These are phyloP conservation scores for Aeoliscus strigatus DNA, from an alignment of 2,797 vertebrate species.

Conservation along the genomic window DNA sequence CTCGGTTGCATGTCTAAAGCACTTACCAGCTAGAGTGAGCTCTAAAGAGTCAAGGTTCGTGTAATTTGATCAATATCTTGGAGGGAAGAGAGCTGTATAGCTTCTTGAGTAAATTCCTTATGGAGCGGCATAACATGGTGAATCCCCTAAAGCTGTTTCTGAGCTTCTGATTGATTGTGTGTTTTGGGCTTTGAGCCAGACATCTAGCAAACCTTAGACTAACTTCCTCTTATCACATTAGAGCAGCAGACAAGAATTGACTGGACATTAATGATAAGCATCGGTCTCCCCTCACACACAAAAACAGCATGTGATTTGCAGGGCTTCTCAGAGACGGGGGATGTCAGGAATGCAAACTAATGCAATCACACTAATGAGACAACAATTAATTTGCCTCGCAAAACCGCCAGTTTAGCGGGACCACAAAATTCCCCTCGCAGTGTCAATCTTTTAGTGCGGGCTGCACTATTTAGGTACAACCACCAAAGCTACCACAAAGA, in stretches of 20 bases:
- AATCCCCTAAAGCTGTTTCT: constrained; percentile 40
- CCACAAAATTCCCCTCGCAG: constrained; percentile 11
- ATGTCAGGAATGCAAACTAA: constrained; percentile 65
- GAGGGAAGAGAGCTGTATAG: constrained; percentile 11
- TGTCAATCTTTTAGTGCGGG: constrained; percentile 14
- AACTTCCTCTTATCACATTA: constrained; percentile 69
- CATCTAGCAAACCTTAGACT: constrained; percentile 50
- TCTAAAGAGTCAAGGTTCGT: constrained; percentile 23
- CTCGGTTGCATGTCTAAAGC: constrained; percentile 19
- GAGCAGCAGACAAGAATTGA: constrained; percentile 55
- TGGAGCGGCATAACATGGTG: constrained; percentile 19
- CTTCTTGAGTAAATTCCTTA: constrained; percentile 6
- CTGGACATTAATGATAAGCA: constrained; percentile 65
- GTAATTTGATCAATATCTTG: constrained; percentile 47
- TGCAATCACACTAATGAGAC: constrained; percentile 67
- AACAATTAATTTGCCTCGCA: constrained; percentile 48
- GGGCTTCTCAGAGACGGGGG: constrained; percentile 49
- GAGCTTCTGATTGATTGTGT: constrained; percentile 51
- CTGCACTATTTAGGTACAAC: constrained; percentile 10
- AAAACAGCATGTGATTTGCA: constrained; percentile 68
- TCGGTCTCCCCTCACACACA: constrained; percentile 46
- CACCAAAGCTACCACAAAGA: constrained; percentile 13
- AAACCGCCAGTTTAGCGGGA: constrained; percentile 23
- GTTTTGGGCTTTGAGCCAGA: constrained; percentile 47
- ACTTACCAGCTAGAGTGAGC: constrained; percentile 20